phyloP scores from a whole-genome alignment of 2,113 vertebrate species.

The Leucopsar rothschildi region DNA sequence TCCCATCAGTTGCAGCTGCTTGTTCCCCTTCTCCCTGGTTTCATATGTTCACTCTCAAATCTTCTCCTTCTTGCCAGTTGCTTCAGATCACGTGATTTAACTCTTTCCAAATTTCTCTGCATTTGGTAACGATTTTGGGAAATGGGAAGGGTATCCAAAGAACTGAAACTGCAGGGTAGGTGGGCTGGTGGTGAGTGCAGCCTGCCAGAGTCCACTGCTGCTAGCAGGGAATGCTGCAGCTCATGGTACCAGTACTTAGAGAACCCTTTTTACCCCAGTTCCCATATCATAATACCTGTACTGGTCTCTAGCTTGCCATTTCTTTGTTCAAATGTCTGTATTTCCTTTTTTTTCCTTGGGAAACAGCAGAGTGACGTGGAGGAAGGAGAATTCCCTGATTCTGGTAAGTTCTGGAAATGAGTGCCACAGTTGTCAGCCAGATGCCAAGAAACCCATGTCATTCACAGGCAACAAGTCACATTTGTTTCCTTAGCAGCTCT shows the following conservation, averaged over 20 bases:
- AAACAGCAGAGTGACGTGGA: background rate
- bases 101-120: background rate
- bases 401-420: background rate
- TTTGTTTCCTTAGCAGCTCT: background rate
- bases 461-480: background rate
- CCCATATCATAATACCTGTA: background rate
- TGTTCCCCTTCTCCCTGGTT: background rate
- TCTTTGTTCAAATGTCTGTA: background rate
- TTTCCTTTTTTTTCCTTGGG: background rate
- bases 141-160: background rate
- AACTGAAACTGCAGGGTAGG: background rate
- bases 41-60: background rate
- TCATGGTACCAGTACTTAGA: fast-evolving
- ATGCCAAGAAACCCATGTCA: background rate
- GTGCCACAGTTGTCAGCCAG: background rate
- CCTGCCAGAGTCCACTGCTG: background rate
- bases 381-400: background rate
- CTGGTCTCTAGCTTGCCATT: background rate
- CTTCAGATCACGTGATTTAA: background rate
- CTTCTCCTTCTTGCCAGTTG: background rate
- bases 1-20: background rate
- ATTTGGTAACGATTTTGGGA: background rate
- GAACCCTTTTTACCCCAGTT: background rate
- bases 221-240: background rate
- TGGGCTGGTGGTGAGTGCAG: background rate